Conservation (phyloP, 2,888 invertebrate genomes). For the Cosmia trapezina region DNA sequence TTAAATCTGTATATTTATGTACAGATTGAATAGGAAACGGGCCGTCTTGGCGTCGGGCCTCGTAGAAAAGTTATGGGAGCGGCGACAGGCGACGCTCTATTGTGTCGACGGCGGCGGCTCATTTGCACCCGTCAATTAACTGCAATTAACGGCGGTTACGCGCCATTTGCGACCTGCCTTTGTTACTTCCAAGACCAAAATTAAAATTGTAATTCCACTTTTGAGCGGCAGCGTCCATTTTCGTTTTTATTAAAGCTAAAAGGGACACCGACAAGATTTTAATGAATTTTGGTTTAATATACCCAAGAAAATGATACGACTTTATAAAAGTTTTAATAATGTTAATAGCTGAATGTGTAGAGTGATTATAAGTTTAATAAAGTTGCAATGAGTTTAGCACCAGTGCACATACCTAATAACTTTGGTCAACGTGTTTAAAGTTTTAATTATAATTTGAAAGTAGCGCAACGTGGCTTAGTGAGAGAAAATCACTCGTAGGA, state of each 20-base stretch:
- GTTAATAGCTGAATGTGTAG: slow-evolving; percentile 15
- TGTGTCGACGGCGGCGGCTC: slow-evolving; percentile 63
- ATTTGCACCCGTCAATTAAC: slow-evolving; percentile 73
- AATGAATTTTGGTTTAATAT: background rate
- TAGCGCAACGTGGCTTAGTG: slow-evolving; percentile 4
- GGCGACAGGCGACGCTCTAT: slow-evolving; percentile 56
- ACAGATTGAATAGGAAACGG: slow-evolving; percentile 39
- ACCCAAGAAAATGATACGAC: slow-evolving; percentile 2
- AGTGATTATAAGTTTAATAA: slow-evolving; percentile 42
- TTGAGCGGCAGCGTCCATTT: slow-evolving; percentile 16
- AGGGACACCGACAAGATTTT: background rate
- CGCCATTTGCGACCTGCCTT: slow-evolving; percentile 66
- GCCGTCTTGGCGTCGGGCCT: slow-evolving; percentile 18
- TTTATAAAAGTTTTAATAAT: slow-evolving; percentile 19
- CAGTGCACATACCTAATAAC: slow-evolving; percentile 19
- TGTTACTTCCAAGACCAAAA: slow-evolving; percentile 53
- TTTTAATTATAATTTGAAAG: slow-evolving; percentile 55
- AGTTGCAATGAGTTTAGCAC: slow-evolving; percentile 46
- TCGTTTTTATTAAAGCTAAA: slow-evolving; percentile 30
- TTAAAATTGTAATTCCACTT: slow-evolving; percentile 52
- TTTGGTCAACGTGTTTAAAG: slow-evolving; percentile 41
- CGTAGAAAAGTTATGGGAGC: slow-evolving; percentile 57
- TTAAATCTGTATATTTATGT: slow-evolving; percentile 16
- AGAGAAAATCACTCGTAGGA: slow-evolving; percentile 6
- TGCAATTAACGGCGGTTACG: slow-evolving; percentile 69